Conservation (phyloP, 2,113 vertebrate genomes). For the Marmota flaviventris region DNA sequence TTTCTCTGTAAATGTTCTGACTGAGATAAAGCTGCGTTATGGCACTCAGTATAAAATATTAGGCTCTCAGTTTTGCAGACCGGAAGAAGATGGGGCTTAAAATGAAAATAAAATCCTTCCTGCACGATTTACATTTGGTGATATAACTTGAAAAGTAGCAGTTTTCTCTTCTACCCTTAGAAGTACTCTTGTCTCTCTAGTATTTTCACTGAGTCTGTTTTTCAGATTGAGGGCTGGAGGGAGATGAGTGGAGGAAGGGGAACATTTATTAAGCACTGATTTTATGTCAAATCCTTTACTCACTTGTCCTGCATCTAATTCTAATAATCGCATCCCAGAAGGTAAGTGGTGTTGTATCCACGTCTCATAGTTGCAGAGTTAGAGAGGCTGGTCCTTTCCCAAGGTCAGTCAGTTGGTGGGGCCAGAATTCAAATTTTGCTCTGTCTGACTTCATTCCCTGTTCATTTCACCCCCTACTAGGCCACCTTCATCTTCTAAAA, state of each 20-base stretch:
- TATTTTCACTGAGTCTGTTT: background rate
- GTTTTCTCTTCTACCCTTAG: background rate
- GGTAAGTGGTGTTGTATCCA: background rate
- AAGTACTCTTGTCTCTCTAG: background rate
- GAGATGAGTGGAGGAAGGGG: no score
- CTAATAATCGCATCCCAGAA: background rate
- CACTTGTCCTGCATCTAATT: background rate
- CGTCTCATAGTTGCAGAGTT: rapidly evolving
- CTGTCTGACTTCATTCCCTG: background rate
- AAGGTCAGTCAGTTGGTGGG: no score
- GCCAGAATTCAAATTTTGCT: background rate
- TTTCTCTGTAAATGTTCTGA: background rate
- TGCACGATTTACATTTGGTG: background rate
- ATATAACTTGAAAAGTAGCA: background rate
- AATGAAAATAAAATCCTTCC: conserved; percentile 11
- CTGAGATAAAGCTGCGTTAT: background rate
- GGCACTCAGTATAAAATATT: background rate
- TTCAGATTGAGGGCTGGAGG: background rate
- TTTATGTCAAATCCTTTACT: background rate
- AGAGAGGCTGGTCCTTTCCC: background rate
- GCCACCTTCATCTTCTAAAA: background rate
- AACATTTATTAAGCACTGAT: background rate
- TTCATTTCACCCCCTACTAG: background rate
- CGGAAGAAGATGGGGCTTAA: background rate
- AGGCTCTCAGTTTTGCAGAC: background rate